Evolutionary conservation across 2,113 vertebrate species (phyloP), one percentile per base, ranked within the genome.

Genomic region (Barnardius zonarius): DNA sequence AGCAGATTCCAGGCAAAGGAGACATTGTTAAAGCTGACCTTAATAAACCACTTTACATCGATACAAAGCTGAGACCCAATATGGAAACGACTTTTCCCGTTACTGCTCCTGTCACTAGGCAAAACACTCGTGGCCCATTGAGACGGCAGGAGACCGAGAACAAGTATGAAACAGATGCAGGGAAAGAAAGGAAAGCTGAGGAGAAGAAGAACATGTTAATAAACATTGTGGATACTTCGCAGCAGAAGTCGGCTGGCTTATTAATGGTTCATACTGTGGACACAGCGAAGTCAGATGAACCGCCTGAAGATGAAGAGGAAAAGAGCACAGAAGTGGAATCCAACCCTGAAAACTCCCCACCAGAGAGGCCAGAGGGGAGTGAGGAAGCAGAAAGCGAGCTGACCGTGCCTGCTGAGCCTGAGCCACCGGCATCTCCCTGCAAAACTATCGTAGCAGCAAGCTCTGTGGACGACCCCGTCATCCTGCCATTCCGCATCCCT

Each of bases 11-110:
- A 35, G 97, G 98, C 85, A 99, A 98, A 94, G 98, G 98, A 30
- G 99, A 99, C 20, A 48, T 98, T 44, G 98, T 98, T 90, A 99
- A 99, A 97, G 98, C 99, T 3, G 99, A 99, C 97, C 99, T 99
- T 96, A 98, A 99, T 97, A 99, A 99, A 92, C 99, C 99, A 9
- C 98, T 99, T 67, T 99, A 99, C 82, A 99, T 99, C 1, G 99
- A 99, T 96, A 99, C 99, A 78, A 99, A 99, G 97, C 98, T 99
- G 95, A 98, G 99, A 88, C 98, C 99, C n/a, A 98, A 98, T 31
- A 96, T 98, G 27, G 99, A 99, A 92, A 97, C 98, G 0, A 98
- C 98, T 93, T 99, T 99, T 90, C 96, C 98, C 46, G 96, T 98
- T 3, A 96, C 98, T 9, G 97, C 98, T 25, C 97, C 98, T 10